Percentiles rank a stretch among this genome's conserved stretches.
Evolutionary conservation across 2,113 vertebrate species (phyloP).

Genomic region (Theristicus caerulescens): DNA sequence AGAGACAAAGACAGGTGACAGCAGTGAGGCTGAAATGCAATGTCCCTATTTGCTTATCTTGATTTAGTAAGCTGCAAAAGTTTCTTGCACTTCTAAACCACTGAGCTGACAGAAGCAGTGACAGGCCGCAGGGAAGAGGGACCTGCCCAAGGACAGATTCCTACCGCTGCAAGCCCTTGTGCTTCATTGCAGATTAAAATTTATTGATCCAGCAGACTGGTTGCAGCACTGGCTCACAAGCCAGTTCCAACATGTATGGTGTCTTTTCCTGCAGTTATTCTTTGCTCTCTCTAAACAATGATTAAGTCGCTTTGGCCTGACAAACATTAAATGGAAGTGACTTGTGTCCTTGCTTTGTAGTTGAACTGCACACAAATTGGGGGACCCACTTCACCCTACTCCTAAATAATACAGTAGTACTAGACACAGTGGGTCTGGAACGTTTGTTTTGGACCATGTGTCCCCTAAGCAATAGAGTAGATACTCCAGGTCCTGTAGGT

Average conservation of each 20-base stretch:
- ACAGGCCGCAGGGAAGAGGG: neutral
- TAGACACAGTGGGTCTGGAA: neutral
- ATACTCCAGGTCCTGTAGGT: neutral
- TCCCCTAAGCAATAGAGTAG: neutral
- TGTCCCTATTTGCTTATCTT: neutral
- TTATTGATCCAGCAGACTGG: neutral
- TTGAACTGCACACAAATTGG: neutral
- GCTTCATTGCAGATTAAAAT: neutral
- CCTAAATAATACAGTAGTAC: neutral
- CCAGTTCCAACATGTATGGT: neutral
- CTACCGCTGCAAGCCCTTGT: neutral
- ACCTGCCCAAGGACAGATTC: neutral
- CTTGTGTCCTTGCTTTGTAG: neutral
- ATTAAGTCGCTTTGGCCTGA: neutral
- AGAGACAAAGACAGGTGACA: neutral
- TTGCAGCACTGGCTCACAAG: neutral
- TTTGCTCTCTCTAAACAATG: neutral
- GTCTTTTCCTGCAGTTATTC: neutral
- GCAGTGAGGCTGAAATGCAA: neutral
- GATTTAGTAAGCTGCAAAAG: neutral
- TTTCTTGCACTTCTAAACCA: neutral
- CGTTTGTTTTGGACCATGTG: neutral
- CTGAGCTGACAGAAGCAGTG: neutral
- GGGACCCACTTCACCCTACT: neutral
- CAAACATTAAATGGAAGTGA: neutral